Percentiles rank a stretch among this genome's conserved stretches.
phyloP scores from a whole-genome alignment of 2,888 invertebrate genomes.

The Nemoura dubitans region DNA sequence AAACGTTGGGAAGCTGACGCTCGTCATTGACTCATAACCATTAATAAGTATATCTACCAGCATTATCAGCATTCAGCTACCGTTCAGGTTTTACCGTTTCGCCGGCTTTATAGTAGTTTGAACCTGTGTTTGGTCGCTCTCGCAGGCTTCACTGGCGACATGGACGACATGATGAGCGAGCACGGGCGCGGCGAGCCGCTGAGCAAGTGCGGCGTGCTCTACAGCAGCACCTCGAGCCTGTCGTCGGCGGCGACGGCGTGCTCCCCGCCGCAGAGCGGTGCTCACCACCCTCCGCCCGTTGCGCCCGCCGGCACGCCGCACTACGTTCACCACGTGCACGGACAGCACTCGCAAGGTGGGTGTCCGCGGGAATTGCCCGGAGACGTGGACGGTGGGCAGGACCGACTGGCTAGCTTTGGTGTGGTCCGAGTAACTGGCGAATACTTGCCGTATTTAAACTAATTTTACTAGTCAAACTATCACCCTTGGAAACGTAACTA shows the following conservation, averaged over 20 bases:
- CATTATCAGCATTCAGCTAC: background rate
- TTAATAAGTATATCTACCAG: too few relatives aligned
- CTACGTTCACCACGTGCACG: background rate
- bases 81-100: too few relatives aligned
- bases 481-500: too few relatives aligned
- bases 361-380: background rate
- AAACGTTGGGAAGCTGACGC: too few relatives aligned
- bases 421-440: too few relatives aligned
- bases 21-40: too few relatives aligned
- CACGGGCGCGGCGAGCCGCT: constrained; percentile 47
- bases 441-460: too few relatives aligned
- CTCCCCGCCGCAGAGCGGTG: constrained; percentile 46
- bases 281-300: constrained; percentile 26
- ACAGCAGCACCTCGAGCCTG: constrained; percentile 54
- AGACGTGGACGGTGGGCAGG: too few relatives aligned
- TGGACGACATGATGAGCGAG: constrained; percentile 50
- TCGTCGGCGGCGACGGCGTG: constrained; percentile 53
- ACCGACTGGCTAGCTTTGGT: too few relatives aligned
- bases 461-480: too few relatives aligned
- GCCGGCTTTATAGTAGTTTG: too few relatives aligned
- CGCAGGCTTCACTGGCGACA: constrained; percentile 46
- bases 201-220: constrained; percentile 47
- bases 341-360: constrained; percentile 22
- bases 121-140: too few relatives aligned
- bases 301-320: constrained; percentile 24